Base-by-base conservation (phyloP, 2,113 vertebrate genomes). In the Saguinus midas region DNA sequence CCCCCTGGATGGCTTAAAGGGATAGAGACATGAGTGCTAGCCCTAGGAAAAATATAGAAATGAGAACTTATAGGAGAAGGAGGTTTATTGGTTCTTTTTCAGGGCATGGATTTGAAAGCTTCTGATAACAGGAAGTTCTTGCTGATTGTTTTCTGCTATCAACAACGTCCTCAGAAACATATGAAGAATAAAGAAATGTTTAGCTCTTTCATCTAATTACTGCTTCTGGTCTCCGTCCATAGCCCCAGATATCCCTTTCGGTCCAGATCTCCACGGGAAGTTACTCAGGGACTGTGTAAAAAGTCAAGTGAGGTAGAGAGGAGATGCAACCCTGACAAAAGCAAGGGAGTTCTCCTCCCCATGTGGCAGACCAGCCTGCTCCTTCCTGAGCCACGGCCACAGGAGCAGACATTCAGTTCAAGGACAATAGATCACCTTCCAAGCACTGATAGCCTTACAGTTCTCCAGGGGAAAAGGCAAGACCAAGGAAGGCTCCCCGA, bases 121-220 rank as follows among this genome's bases (percentile, higher is more conserved):
- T 45, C 57, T 52, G 61, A 81, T n/a, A 96, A n/a, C 48, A 86
- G 76, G 18, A 96, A 57, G 57, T 87, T 82, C 73, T 35, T 91
- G 58, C 11, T 29, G 45, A 80, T 87, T 82, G 52, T 92, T 94
- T 96, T 90, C 78, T 70, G 37, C 32, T 55, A 58, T 50, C 40
- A 48, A 25, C 27, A 16, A 52, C 25, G 55, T 88, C n/a, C 66
- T 90, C 58, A 90, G 70, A 95, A 75, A 92, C 17, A 82, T 40
- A 50, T 0, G 52, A 23, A 84, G 61, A 78, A 52, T 32, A 87
- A 58, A 92, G 52, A 92, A 88, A 27, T 23, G 0, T 32, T 32
- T 7, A 20, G 29, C 8, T 35, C 16, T 92, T 48, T n/a, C 6
- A 35, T 57, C 17, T 61, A 64, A 43, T 21, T 16, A 3, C 17